A percentile compares a stretch with the other conserved stretches of the same genome.
These are phyloP conservation scores for Gorsachius goisagi DNA, from an alignment of 2,113 vertebrate genomes.

Conservation along the genomic window DNA sequence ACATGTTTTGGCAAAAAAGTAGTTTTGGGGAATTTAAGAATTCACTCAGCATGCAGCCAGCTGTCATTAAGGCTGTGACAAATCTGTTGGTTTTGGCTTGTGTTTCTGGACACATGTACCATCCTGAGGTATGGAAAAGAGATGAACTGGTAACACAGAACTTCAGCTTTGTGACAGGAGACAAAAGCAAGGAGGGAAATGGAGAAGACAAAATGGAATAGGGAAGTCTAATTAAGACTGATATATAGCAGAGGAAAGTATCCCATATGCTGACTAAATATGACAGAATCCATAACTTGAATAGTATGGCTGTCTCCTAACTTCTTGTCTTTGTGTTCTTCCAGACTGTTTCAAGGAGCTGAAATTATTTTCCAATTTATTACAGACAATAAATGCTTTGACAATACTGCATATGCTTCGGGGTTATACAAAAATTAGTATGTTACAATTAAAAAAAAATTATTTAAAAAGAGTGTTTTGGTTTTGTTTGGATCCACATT, in stretches of 20 bases:
- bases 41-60: constrained; percentile 67
- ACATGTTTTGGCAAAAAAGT: constrained; percentile 67
- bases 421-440: not conserved
- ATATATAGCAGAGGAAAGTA: not conserved
- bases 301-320: not conserved
- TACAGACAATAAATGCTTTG: not conserved
- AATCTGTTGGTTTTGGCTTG: constrained; percentile 74
- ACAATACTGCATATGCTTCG: not conserved
- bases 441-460: not conserved
- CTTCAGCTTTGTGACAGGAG: constrained; percentile 20
- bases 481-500: not conserved
- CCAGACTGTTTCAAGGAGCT: not conserved
- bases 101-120: constrained; percentile 55
- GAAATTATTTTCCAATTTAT: not conserved
- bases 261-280: not conserved
- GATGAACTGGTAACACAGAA: constrained; percentile 55
- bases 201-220: not conserved
- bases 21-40: constrained; percentile 65
- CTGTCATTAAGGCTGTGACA: constrained; percentile 75
- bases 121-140: constrained; percentile 68
- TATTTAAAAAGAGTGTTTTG: not conserved
- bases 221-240: not conserved
- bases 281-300: not conserved
- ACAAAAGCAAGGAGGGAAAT: not conserved
- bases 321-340: not conserved